Percentiles rank a stretch among this genome's conserved stretches.
Evolutionary conservation across 2,888 invertebrate genomes (phyloP).

Genomic region (Aproaerema taeniolella): DNA sequence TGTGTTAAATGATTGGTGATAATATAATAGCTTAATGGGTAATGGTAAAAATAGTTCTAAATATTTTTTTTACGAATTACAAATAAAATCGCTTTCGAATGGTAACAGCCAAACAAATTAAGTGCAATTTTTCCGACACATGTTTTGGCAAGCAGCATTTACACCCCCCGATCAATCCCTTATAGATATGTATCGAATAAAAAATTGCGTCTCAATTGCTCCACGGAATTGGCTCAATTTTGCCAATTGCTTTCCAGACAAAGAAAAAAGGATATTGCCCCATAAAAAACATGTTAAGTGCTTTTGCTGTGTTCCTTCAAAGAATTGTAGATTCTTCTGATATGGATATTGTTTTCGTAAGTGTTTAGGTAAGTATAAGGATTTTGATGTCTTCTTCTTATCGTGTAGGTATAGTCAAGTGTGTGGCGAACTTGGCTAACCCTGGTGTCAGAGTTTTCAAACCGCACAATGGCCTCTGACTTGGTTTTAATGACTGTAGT

Average conservation of each 20-base stretch:
- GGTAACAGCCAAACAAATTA: no score
- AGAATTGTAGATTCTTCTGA: background rate
- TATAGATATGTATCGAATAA: slow-evolving; percentile 33
- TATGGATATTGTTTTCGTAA: slow-evolving; percentile 7
- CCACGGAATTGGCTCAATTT: slow-evolving; percentile 29
- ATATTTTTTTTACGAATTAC: background rate
- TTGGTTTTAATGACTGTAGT: no score
- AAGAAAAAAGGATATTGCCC: slow-evolving; percentile 25
- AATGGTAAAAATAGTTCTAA: no score
- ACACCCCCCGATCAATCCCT: slow-evolving; percentile 15
- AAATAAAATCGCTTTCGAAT: no score
- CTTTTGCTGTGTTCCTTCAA: slow-evolving; percentile 11
- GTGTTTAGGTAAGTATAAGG: background rate
- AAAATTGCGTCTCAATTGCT: slow-evolving; percentile 26
- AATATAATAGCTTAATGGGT: no score
- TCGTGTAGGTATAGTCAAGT: no score
- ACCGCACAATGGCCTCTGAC: no score
- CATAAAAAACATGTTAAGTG: slow-evolving; percentile 32
- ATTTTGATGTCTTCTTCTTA: no score
- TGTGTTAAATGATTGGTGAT: no score
- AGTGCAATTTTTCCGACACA: no score
- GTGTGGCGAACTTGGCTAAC: no score
- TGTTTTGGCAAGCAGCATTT: background rate
- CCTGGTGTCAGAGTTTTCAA: no score
- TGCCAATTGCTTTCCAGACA: slow-evolving; percentile 19